These are phyloP conservation scores for Apocrypta bakeri DNA, from an alignment of 1,140 invertebrate genomes.

Conservation along the genomic window DNA sequence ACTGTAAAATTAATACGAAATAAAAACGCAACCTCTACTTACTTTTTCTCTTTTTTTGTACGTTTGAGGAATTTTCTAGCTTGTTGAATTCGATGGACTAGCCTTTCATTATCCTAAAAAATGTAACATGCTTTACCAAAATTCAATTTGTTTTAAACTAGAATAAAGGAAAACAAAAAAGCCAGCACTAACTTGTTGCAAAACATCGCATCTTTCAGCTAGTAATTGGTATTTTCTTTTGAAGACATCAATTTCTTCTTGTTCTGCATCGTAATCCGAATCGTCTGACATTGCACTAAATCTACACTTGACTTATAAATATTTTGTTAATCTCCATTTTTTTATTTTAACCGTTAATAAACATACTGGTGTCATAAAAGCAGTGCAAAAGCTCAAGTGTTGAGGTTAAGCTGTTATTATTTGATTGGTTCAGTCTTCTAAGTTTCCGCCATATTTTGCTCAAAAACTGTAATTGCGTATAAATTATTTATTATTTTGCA, in stretches of 20 bases:
- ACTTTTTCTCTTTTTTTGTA: slow-evolving; percentile 73
- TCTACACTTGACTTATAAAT: slow-evolving; percentile 2
- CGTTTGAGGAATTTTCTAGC: slow-evolving; percentile 70
- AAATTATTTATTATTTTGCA: too few species aligned
- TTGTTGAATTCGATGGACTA: slow-evolving; percentile 72
- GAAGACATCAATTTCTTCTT: slow-evolving; percentile 69
- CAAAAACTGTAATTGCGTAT: too few species aligned
- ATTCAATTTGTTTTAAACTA: slow-evolving; percentile 26
- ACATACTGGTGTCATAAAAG: background rate
- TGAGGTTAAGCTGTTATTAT: background rate
- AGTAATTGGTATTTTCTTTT: slow-evolving; percentile 72
- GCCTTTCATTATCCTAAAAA: slow-evolving; percentile 73
- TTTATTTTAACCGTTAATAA: background rate
- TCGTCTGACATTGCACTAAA: slow-evolving; percentile 62
- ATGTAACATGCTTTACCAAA: slow-evolving; percentile 42
- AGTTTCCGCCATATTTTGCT: background rate
- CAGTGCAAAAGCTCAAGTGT: background rate
- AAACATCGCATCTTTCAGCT: slow-evolving; percentile 70
- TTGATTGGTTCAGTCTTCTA: too few species aligned
- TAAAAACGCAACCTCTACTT: slow-evolving; percentile 66
- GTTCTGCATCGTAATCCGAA: slow-evolving; percentile 66
- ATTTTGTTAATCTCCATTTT: slow-evolving; percentile 19
- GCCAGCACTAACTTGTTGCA: slow-evolving; percentile 68
- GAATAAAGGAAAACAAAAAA: slow-evolving; percentile 17
- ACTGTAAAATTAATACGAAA: too few species aligned